Evolutionary conservation across 1,140 invertebrate genomes (phyloP).

Genomic region (Trachymyrmex cornetzi): DNA sequence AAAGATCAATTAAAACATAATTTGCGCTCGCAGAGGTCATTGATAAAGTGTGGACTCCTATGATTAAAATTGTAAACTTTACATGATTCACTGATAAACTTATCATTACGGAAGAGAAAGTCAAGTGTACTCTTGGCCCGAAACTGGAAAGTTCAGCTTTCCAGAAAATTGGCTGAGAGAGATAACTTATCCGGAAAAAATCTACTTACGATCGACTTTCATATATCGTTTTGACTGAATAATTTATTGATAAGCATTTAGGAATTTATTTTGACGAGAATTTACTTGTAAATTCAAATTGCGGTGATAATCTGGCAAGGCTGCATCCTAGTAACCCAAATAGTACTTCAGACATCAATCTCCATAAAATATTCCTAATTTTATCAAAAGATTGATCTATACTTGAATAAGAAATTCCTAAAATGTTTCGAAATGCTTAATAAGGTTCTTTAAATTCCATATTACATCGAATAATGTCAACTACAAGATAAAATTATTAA

Average conservation of each 20-base stretch:
- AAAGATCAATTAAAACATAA: not conserved
- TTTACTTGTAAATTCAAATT: not conserved
- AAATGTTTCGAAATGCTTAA: not conserved
- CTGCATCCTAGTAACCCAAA: slow-evolving; percentile 8
- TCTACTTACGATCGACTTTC: not conserved
- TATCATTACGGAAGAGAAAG: not conserved
- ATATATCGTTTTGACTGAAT: not conserved
- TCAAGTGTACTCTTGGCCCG: not conserved
- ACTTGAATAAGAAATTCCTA: not conserved
- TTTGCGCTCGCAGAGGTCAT: not conserved
- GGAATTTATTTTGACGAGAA: not conserved
- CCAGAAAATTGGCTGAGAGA: not conserved
- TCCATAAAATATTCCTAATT: slow-evolving; percentile 30
- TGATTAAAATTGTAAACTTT: not conserved
- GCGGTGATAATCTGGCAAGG: not conserved
- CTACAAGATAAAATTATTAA: not conserved
- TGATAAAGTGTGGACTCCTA: not conserved
- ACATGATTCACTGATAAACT: slow-evolving; percentile 24
- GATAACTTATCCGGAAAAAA: not conserved
- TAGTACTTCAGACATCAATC: slow-evolving; percentile 17
- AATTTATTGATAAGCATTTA: not conserved
- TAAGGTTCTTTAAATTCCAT: not conserved
- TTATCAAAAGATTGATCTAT: not conserved
- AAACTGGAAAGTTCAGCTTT: not conserved
- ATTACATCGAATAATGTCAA: not conserved